Conservation (phyloP, 2,888 invertebrate species). For the Acleris sparsana region DNA sequence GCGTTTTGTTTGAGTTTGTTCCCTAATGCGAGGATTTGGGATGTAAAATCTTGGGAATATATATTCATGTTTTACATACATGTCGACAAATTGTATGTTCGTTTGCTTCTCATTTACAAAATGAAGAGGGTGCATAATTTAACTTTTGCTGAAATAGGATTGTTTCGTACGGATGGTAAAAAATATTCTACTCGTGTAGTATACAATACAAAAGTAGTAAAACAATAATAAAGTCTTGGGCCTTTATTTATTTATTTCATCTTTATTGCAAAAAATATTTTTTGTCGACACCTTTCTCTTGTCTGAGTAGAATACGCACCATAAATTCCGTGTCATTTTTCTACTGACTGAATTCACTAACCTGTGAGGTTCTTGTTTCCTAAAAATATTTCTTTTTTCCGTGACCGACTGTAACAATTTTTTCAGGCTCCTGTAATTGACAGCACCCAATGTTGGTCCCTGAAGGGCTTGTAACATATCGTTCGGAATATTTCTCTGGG, state of each 20-base stretch:
- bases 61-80: background rate
- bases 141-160: background rate
- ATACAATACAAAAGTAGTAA: too few species aligned
- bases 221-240: too few species aligned
- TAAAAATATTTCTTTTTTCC: background rate
- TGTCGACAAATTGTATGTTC: background rate
- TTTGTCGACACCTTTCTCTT: too few species aligned
- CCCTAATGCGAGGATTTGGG: constrained; percentile 1
- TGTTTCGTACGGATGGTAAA: too few species aligned
- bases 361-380: too few species aligned
- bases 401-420: constrained; percentile 1
- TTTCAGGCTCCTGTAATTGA: constrained; percentile 41
- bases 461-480: constrained; percentile 52
- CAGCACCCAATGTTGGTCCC: constrained; percentile 43
- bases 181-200: too few species aligned
- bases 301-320: too few species aligned
- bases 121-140: background rate
- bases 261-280: too few species aligned
- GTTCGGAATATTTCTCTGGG: constrained; percentile 52
- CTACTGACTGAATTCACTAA: too few species aligned
- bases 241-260: too few species aligned
- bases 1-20: constrained; percentile 7
- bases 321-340: too few species aligned
- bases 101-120: background rate
- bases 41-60: constrained; percentile 3